Evolutionary conservation across 2,888 invertebrate genomes (phyloP).

Genomic region (Chalcosyrphus nemorum): DNA sequence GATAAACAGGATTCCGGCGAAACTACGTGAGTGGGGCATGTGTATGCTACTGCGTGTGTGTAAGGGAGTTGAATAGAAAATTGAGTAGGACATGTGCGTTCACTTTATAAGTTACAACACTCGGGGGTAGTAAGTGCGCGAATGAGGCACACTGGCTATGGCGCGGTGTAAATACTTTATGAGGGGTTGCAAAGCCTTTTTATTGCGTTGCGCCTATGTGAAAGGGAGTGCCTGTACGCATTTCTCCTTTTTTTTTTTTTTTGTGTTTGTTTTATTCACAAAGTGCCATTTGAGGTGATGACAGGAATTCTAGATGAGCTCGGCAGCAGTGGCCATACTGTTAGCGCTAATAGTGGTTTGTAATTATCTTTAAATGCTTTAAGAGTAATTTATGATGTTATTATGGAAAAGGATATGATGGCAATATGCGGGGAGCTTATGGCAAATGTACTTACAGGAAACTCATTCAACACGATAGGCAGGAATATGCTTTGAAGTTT

Average conservation of each 20-base stretch:
- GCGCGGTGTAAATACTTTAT: slow-evolving; percentile 51
- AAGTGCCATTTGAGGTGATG: slow-evolving; percentile 53
- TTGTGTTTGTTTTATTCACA: slow-evolving; percentile 33
- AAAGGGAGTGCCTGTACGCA: slow-evolving; percentile 21
- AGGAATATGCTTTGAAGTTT: too few species aligned
- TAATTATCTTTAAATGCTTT: slow-evolving; percentile 58
- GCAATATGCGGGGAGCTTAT: background rate
- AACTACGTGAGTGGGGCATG: slow-evolving; percentile 43
- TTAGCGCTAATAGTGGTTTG: slow-evolving; percentile 41
- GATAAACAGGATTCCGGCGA: slow-evolving; percentile 50
- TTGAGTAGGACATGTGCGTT: slow-evolving; percentile 42
- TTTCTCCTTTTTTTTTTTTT: too few species aligned
- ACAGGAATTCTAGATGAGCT: slow-evolving; percentile 56
- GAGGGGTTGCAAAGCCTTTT: slow-evolving; percentile 57
- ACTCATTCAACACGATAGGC: too few species aligned
- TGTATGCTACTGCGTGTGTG: slow-evolving; percentile 13
- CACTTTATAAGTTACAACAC: slow-evolving; percentile 26
- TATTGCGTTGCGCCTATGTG: slow-evolving; percentile 38
- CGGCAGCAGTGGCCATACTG: background rate
- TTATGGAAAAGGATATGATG: slow-evolving; percentile 11
- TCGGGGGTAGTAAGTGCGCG: slow-evolving; percentile 20
- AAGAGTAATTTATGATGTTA: slow-evolving; percentile 48
- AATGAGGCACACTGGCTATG: background rate
- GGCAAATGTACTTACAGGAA: too few species aligned
- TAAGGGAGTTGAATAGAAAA: slow-evolving; percentile 20